phyloP scores from a whole-genome alignment of 2,113 vertebrate genomes.

The Canis aureus region DNA sequence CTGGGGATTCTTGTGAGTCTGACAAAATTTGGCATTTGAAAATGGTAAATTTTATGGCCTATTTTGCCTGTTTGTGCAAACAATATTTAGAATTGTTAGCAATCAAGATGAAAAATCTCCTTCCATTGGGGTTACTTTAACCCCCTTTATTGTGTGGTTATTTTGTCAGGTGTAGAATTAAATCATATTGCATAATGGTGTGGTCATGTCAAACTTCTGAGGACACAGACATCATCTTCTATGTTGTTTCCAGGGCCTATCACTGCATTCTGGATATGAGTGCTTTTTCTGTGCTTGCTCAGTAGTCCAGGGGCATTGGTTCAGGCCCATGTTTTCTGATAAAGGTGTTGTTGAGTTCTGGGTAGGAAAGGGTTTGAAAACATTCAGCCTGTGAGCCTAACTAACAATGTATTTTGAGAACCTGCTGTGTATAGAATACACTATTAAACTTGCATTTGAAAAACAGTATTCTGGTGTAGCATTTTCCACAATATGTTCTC shows the following conservation, averaged over 20 bases:
- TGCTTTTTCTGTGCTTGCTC: neutral
- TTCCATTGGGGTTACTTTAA: neutral
- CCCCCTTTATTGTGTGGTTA: neutral
- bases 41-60: slow-evolving; percentile 9
- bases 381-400: neutral
- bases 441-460: slow-evolving; percentile 16
- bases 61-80: neutral
- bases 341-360: neutral
- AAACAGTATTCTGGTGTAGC: neutral
- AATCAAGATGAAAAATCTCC: slow-evolving; percentile 8
- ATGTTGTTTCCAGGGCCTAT: neutral
- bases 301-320: neutral
- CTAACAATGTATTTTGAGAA: neutral
- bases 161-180: neutral
- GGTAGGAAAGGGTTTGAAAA: neutral
- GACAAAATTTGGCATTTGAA: slow-evolving; percentile 36
- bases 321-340: neutral
- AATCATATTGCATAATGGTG: neutral
- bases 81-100: neutral
- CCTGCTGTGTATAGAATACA: neutral
- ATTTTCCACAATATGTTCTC: neutral
- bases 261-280: neutral
- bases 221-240: neutral
- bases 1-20: neutral
- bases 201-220: neutral